Evolutionary conservation across 2,888 invertebrate genomes (phyloP), one percentile per base, ranked within the genome.

Genomic region (Leptura quadrifasciata): DNA sequence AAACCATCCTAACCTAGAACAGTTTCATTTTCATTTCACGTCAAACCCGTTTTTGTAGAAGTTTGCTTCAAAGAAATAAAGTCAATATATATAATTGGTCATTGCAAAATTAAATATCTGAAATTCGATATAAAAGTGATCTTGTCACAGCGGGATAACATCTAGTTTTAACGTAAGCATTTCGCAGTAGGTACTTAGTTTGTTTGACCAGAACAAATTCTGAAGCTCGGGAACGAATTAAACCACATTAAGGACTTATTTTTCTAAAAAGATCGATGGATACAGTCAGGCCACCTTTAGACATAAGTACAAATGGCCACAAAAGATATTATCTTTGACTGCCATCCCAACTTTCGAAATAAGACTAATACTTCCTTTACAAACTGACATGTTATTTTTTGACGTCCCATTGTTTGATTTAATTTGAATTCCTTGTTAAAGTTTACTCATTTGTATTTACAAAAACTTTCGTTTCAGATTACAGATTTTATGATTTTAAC

Each of bases 391-490:
- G 12, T 39, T 12, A 39, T 12, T 39, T 39, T 6, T 47, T 47
- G 3, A 15, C 47, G 17, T 35, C 35, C 39, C 68, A 69, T 57
- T 61, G 74, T 74, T 74, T 74, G 69, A 69, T 52, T 74, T 69
- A 74, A 74, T 74, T 65, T 55, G 54, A 52, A 69, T 63, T 68
- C 61, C 68, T 63, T 69, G 74, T 69, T 74, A 69, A 69, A 69
- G 69, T 54, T 24, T 52, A 69, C 61, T 35, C 12, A 74, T 69
- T 69, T 74, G 60, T 67, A 73, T 73, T 73, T 73, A 60, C 65
- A 68, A 54, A 47, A 74, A 74, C 74, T 74, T 74, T 74, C 74
- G 17, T 67, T 73, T 17, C 8, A 63, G 17, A 63, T 39, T 20
- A 15, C 27, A 20, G 17, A 20, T 1, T 35, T 20, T 63, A 18